Conservation (phyloP, 2,888 invertebrate species). For the Callinectes sapidus region DNA sequence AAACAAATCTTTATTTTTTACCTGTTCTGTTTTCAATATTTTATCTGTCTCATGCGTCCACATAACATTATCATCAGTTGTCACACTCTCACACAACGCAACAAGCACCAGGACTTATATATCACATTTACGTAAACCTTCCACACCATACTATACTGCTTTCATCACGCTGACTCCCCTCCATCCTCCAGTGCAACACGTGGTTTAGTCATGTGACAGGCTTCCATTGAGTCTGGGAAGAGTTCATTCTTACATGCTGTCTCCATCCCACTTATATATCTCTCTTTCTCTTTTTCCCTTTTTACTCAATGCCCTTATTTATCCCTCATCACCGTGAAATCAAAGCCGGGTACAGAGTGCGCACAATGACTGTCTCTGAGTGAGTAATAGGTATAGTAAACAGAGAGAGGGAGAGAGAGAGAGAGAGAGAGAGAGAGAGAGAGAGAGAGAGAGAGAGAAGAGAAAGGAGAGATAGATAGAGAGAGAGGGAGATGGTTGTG, state of each 20-base stretch:
- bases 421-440: neutral
- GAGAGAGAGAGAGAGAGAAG: no score
- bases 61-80: neutral
- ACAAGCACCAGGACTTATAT: neutral
- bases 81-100: neutral
- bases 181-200: neutral
- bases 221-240: neutral
- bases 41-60: neutral
- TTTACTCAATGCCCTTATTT: neutral
- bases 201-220: neutral
- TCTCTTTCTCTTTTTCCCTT: neutral
- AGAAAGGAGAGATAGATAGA: no score
- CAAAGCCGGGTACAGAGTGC: neutral
- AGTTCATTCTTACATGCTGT: neutral
- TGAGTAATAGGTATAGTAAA: neutral
- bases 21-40: neutral
- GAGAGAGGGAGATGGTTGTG: no score
- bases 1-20: neutral
- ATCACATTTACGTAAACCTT: neutral
- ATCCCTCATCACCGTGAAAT: neutral
- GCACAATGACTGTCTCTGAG: neutral
- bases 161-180: neutral
- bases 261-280: neutral
- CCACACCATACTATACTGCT: neutral
- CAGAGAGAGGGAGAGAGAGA: neutral